Evolutionary conservation across 1,140 invertebrate genomes (phyloP).

Genomic region (Pseudomyrmex dendroicus): DNA sequence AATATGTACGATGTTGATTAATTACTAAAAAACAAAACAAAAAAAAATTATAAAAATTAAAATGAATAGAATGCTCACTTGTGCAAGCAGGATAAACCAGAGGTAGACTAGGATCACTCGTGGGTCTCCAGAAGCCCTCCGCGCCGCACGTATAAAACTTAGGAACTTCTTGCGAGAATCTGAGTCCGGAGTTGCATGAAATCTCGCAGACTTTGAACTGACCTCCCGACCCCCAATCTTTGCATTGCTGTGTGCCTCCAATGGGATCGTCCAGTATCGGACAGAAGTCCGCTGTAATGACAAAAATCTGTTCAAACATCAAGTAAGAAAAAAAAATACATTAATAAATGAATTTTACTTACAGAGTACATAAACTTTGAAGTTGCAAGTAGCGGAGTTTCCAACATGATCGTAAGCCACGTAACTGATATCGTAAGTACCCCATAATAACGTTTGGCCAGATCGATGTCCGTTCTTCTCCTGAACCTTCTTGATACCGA

Average conservation of each 20-base stretch:
- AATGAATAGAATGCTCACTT: conserved; percentile 85
- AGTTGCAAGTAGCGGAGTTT: conserved; percentile 96
- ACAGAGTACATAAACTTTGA: conserved; percentile 96
- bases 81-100: conserved; percentile 96
- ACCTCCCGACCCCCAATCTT: conserved; percentile 98
- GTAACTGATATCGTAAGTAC: conserved; percentile 96
- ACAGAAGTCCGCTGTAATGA: conserved; percentile 93
- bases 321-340: not conserved
- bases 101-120: conserved; percentile 90
- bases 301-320: conserved; percentile 3
- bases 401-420: conserved; percentile 96
- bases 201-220: conserved; percentile 97
- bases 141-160: conserved; percentile 98
- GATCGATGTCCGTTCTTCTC: conserved; percentile 95
- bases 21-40: not conserved
- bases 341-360: conserved; percentile 83
- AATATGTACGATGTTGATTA: not conserved
- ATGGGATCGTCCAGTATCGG: conserved; percentile 94
- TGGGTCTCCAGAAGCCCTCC: conserved; percentile 98
- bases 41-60: not conserved
- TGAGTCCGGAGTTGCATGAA: conserved; percentile 92
- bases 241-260: conserved; percentile 95
- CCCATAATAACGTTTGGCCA: conserved; percentile 96
- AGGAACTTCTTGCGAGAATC: conserved; percentile 96
- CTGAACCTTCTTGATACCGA: conserved; percentile 91